Percentiles rank a stretch among this genome's conserved stretches.
Evolutionary conservation across 2,113 vertebrate genomes (phyloP).

Genomic region (Pelvicachromis taeniatus): DNA sequence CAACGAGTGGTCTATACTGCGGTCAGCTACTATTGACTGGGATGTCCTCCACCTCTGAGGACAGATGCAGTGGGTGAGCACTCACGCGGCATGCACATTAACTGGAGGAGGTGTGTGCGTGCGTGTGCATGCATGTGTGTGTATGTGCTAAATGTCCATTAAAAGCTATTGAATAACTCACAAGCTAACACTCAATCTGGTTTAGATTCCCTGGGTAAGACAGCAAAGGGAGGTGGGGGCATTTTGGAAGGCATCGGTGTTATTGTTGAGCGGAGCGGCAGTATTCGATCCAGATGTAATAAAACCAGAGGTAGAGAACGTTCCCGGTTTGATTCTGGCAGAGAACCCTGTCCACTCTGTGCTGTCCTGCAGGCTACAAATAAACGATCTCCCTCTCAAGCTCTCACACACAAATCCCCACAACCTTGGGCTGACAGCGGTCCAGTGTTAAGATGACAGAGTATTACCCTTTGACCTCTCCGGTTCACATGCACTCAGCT

Average conservation of each 20-base stretch:
- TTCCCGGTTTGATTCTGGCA: background rate
- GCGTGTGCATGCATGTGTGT: background rate
- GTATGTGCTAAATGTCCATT: constrained; percentile 13
- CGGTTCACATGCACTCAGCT: background rate
- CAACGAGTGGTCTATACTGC: background rate
- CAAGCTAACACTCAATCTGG: background rate
- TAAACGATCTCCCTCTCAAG: background rate
- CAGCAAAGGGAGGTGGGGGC: background rate
- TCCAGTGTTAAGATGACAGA: background rate
- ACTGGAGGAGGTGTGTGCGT: background rate
- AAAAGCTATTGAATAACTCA: background rate
- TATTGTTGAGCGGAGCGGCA: background rate
- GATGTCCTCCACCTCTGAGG: constrained; percentile 32
- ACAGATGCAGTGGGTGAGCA: background rate
- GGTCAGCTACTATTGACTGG: constrained; percentile 32
- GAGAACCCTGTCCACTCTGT: background rate
- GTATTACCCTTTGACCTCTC: background rate
- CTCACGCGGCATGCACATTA: background rate
- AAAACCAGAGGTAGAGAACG: background rate
- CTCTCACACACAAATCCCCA: background rate
- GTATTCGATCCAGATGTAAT: background rate
- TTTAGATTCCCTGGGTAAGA: background rate
- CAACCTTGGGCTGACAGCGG: background rate
- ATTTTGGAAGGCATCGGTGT: background rate
- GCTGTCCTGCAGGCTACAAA: background rate